Conservation (phyloP, 2,113 vertebrate genomes). For the Saimiri boliviensis region DNA sequence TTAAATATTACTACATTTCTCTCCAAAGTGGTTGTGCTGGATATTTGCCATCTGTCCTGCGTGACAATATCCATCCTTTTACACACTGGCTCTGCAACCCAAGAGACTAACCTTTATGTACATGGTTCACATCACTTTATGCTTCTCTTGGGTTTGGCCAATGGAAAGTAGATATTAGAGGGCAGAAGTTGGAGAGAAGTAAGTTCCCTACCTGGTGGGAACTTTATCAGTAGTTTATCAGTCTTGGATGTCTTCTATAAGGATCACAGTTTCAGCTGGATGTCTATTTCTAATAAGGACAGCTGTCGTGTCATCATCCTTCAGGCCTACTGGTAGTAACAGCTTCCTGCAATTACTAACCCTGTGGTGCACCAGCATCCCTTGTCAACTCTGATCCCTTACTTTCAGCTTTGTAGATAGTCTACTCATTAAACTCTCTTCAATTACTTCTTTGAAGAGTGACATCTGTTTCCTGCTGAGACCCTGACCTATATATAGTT, state of each 20-base stretch:
- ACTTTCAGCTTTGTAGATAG: not conserved
- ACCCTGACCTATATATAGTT: not conserved
- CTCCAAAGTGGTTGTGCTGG: not conserved
- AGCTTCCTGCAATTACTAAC: not conserved
- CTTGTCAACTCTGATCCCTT: not conserved
- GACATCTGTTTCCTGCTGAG: slow-evolving; percentile 6
- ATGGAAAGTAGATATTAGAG: not conserved
- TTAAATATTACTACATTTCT: slow-evolving; percentile 5
- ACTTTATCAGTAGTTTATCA: not conserved
- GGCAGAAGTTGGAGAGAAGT: not conserved
- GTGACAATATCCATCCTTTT: not conserved
- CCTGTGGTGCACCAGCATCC: not conserved
- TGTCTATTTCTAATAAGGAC: not conserved
- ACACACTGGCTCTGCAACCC: not conserved
- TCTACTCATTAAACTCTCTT: not conserved
- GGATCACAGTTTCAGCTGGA: not conserved
- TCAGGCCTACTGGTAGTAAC: not conserved
- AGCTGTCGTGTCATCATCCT: not conserved
- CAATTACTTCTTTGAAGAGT: slow-evolving; percentile 11
- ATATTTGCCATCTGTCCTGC: not conserved
- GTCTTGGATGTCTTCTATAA: not conserved
- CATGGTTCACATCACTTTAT: not conserved
- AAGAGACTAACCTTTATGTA: not conserved
- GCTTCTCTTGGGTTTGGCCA: not conserved
- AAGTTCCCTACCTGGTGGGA: not conserved